A percentile compares a stretch with the other conserved stretches of the same genome.
Evolutionary conservation across 92 coral and sea anemone genomes (phyloP).

Genomic region (Blastomussa wellsi): DNA sequence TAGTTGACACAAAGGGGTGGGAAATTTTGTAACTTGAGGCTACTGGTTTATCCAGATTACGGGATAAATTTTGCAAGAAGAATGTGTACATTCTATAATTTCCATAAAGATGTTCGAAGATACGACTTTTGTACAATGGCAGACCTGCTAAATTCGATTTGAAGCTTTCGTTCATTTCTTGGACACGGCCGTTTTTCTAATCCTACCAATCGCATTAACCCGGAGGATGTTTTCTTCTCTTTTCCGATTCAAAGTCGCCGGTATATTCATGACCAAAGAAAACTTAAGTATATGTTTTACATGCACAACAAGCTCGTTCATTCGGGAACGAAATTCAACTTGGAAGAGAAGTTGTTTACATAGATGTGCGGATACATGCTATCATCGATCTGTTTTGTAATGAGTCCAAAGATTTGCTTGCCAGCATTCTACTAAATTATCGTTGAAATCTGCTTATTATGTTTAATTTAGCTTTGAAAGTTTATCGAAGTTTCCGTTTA

Average conservation of each 20-base stretch:
- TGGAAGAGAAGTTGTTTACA: constrained; percentile 3
- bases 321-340: neutral
- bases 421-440: neutral
- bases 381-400: constrained; percentile 6
- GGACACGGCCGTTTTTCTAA: neutral
- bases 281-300: neutral
- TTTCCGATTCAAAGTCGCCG: neutral
- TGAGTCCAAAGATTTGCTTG: neutral
- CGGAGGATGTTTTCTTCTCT: constrained; percentile 1
- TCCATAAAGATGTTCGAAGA: neutral
- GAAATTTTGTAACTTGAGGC: neutral
- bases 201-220: constrained; percentile 4
- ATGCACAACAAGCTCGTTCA: neutral
- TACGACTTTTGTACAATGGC: neutral
- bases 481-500: neutral
- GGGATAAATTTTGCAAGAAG: neutral
- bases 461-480: neutral
- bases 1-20: neutral
- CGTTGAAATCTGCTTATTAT: neutral
- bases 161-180: neutral
- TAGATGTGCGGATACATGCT: constrained; percentile 12
- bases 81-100: neutral
- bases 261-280: neutral
- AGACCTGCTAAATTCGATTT: neutral
- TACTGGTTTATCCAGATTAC: neutral